Evolutionary conservation across 2,888 invertebrate genomes (phyloP).

Genomic region (Tolmerus cingulatus): DNA sequence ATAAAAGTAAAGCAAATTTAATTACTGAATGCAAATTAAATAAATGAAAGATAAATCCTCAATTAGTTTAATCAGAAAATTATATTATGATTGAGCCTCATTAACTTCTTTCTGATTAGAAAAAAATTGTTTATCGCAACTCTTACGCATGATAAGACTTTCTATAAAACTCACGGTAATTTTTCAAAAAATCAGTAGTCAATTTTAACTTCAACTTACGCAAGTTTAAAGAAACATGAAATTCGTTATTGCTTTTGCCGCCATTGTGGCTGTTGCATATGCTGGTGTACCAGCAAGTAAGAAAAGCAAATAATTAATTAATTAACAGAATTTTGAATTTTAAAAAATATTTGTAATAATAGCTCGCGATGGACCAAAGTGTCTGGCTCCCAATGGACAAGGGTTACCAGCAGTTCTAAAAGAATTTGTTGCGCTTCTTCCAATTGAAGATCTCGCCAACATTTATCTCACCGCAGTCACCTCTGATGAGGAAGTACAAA

Average conservation of each 20-base stretch:
- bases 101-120: background rate
- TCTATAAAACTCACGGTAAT: background rate
- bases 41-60: background rate
- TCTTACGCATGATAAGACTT: background rate
- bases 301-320: background rate
- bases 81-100: background rate
- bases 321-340: background rate
- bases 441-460: conserved; percentile 22
- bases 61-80: background rate
- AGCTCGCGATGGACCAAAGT: conserved; percentile 33
- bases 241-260: conserved; percentile 6
- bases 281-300: conserved; percentile 11
- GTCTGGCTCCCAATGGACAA: conserved; percentile 33
- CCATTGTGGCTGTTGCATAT: background rate
- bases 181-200: background rate
- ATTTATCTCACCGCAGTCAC: conserved; percentile 44
- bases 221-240: background rate
- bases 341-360: background rate
- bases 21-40: background rate
- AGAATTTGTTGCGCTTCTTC: conserved; percentile 44
- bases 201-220: background rate
- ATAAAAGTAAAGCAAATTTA: too few relatives aligned
- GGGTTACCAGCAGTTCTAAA: conserved; percentile 43
- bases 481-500: conserved; percentile 42
- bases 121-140: background rate